phyloP scores from a whole-genome alignment of 2,888 invertebrate genomes.

The Megamerina dolium region DNA sequence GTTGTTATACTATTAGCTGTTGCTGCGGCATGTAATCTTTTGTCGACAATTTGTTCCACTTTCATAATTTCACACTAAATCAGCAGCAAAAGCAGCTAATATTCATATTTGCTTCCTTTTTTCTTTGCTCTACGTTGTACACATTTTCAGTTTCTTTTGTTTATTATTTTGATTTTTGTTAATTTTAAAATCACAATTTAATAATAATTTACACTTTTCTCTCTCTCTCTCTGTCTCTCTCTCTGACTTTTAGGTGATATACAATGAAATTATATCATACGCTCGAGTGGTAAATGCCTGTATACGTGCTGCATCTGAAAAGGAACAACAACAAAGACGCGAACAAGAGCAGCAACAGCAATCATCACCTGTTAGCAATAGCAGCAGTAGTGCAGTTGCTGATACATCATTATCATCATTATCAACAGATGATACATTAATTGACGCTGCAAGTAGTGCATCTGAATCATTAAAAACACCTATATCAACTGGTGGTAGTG shows the following conservation, averaged over 20 bases:
- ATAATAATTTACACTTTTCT: neutral
- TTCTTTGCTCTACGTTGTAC: too few species aligned
- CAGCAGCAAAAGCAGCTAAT: too few species aligned
- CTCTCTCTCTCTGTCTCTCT: slow-evolving; percentile 1
- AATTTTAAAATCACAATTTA: neutral
- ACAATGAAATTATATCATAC: slow-evolving; percentile 89
- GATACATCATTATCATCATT: slow-evolving; percentile 33
- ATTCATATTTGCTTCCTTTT: too few species aligned
- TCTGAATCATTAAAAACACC: slow-evolving; percentile 31
- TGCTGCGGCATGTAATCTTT: too few species aligned
- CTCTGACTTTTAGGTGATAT: slow-evolving; percentile 67
- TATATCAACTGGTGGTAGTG: slow-evolving; percentile 21
- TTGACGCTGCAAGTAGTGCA: slow-evolving; percentile 9
- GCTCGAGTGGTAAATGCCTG: slow-evolving; percentile 76
- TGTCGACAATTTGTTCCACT: too few species aligned
- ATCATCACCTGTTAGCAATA: slow-evolving; percentile 19
- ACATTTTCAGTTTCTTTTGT: too few species aligned
- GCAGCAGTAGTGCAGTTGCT: slow-evolving; percentile 35
- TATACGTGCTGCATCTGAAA: slow-evolving; percentile 64
- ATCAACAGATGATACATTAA: slow-evolving; percentile 23
- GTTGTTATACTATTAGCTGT: too few species aligned
- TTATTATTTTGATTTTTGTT: neutral
- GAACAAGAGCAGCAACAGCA: slow-evolving; percentile 21
- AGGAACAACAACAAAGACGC: slow-evolving; percentile 34
- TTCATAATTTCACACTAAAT: too few species aligned